Conservation (phyloP, 1,140 invertebrate species). For the Bombus fervidus region DNA sequence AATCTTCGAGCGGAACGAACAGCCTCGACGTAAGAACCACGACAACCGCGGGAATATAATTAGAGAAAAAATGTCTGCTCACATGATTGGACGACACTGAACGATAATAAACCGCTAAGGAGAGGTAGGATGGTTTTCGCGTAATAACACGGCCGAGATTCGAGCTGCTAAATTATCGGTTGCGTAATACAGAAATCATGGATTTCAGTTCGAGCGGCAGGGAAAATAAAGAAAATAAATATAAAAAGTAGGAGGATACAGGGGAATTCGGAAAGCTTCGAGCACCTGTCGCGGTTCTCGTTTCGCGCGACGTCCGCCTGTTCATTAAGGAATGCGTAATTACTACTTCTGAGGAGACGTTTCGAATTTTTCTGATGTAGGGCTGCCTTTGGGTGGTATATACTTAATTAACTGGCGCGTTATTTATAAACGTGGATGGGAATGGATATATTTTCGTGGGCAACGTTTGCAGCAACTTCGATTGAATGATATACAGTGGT, state of each 20-base stretch:
- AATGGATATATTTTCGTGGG: not conserved
- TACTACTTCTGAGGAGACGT: not conserved
- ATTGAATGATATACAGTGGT: not conserved
- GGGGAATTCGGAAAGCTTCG: not conserved
- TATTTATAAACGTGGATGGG: not conserved
- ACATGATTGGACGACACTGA: not conserved
- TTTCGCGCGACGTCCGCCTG: not conserved
- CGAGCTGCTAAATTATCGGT: not conserved
- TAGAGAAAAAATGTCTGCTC: not conserved
- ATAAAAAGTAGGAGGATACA: not conserved
- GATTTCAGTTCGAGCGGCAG: not conserved
- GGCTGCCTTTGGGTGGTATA: not conserved
- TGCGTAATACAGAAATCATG: constrained; percentile 11
- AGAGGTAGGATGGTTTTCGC: not conserved
- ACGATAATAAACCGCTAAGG: not conserved
- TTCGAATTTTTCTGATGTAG: not conserved
- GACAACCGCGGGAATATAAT: not conserved
- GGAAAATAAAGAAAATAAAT: not conserved
- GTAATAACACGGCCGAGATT: constrained; percentile 25
- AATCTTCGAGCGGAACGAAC: not conserved
- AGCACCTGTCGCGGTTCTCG: not conserved
- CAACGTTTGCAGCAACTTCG: too few species aligned
- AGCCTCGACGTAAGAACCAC: not conserved
- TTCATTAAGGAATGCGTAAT: constrained; percentile 16
- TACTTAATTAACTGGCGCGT: constrained; percentile 1